Base-by-base conservation (phyloP, 2,888 invertebrate species). In the Craniophora ligustri region DNA sequence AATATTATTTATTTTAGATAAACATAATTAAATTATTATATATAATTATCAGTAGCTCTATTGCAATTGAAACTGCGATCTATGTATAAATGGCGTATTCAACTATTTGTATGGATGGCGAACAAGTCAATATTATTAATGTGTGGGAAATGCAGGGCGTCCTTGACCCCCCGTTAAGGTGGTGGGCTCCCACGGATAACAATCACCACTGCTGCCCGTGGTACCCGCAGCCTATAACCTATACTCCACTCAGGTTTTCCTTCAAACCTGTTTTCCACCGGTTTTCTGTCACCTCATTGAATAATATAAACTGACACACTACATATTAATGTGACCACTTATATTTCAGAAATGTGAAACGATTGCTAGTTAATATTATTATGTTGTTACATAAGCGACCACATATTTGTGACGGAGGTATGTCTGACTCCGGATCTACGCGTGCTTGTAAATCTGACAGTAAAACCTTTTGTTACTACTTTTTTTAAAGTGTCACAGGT, bases 111-210 rank as follows among this genome's bases (percentile, higher is more conserved):
- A 16, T 39, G 44, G 38, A 45, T 57, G 31, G 51, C 54, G 49
- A 62, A 65, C 49, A 61, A 50, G 59, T 59, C 63, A 64, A 70
- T 71, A 68, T 62, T 67, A 67, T 68, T 59, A 75, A 72, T 59
- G 79, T 84, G 83, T 71, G 88, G 83, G 88, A 88, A 88, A 76
- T 73, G 48, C 38, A 31, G 42, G 34, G 32, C 72, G 81, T 79
- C 88, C 89, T 87, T 89, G 88, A 85, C 88, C 85, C 63, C 84
- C 59, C 50, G 59, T 56, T 34, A 14, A n/a, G 16, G 53, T 47
- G 67, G 56, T 72, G 53, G 44, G 73, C 76, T 88, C 87, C 79
- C 87, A 88, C 88, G 83, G 75, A 79, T 72, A 75, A 87, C 85
- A 88, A 89, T 87, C 79, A 72, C 74, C 55, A 66, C 64, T 72